These are phyloP conservation scores for Gallinago media DNA, from an alignment of 2,113 vertebrate species.

Conservation along the genomic window DNA sequence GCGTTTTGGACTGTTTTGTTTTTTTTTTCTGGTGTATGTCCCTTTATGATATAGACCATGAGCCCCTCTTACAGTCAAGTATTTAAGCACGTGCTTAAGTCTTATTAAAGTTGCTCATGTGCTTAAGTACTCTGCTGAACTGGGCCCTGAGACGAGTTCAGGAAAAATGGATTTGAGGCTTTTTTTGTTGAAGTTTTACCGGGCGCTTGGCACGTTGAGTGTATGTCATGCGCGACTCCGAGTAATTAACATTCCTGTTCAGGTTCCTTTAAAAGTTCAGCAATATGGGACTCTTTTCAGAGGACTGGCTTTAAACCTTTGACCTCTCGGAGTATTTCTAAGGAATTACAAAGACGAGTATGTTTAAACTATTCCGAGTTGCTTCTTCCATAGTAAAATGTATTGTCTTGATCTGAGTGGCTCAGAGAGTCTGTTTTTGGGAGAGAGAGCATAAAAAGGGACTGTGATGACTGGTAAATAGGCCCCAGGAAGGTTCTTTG, in stretches of 20 bases:
- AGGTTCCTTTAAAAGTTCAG: neutral
- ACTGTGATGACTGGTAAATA: neutral
- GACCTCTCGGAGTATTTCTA: neutral
- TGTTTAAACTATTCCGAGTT: neutral
- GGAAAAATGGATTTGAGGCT: neutral
- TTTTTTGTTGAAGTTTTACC: conserved; percentile 1
- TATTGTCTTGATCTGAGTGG: neutral
- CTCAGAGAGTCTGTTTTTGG: neutral
- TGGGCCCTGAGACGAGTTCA: accelerated
- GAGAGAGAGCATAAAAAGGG: neutral
- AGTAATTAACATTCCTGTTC: conserved; percentile 55
- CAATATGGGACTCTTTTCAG: neutral
- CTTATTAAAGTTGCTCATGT: neutral
- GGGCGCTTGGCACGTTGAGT: neutral
- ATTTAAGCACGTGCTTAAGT: neutral
- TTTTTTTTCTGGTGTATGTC: neutral
- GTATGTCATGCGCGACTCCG: accelerated
- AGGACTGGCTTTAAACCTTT: neutral
- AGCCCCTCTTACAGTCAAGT: neutral
- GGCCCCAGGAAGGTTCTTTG: neutral
- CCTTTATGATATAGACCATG: neutral
- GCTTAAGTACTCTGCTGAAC: neutral
- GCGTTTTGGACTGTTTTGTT: accelerated
- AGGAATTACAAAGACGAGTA: neutral
- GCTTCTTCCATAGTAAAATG: neutral